Evolutionary conservation across 2,113 vertebrate genomes (phyloP).

Genomic region (Oxyruncus cristatus): DNA sequence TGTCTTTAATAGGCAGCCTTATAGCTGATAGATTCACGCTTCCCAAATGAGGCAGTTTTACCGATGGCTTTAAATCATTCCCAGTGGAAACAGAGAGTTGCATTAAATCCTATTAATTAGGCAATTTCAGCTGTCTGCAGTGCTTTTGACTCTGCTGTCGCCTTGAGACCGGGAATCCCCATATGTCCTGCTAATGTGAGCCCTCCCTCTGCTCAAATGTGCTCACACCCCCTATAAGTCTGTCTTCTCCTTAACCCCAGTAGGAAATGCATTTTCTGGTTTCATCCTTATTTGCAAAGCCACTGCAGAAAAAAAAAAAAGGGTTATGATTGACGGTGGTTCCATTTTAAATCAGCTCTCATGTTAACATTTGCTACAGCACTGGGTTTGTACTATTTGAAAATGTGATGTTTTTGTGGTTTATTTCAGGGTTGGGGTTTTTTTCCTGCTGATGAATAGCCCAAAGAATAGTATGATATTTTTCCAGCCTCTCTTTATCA

Average conservation of each 20-base stretch:
- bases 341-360: not conserved
- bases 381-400: not conserved
- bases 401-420: not conserved
- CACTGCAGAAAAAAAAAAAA: not conserved
- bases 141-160: not conserved
- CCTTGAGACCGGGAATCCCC: not conserved
- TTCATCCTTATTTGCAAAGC: not conserved
- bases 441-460: not conserved
- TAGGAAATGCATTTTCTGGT: not conserved
- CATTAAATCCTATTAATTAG: constrained; percentile 47
- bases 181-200: not conserved
- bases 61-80: constrained; percentile 5
- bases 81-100: not conserved
- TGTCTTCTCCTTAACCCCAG: not conserved
- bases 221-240: not conserved
- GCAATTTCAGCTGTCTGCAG: constrained; percentile 5
- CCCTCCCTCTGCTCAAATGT: not conserved
- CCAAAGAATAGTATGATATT: not conserved
- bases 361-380: not conserved
- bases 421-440: not conserved
- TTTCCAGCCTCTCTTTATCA: not conserved
- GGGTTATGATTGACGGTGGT: not conserved
- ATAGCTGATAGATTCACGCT: not conserved
- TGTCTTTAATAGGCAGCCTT: not conserved
- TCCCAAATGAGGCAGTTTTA: constrained; percentile 16